Conservation (phyloP, 2,888 invertebrate species). For the Desoria tigrina region DNA sequence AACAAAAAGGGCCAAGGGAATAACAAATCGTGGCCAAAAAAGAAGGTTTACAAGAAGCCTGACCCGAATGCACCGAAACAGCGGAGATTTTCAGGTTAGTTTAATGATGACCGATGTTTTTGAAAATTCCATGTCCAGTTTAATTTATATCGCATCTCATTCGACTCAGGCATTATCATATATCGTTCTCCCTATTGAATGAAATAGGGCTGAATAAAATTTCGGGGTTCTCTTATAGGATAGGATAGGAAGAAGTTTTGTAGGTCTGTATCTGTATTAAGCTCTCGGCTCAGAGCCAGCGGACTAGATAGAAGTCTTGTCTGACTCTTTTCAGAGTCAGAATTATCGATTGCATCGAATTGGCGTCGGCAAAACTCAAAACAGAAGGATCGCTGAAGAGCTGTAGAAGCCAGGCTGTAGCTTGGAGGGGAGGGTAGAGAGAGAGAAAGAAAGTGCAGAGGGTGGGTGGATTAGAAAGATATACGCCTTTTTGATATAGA, state of each 20-base stretch:
- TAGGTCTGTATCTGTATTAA: too few relatives aligned
- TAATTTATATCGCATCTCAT: too few relatives aligned
- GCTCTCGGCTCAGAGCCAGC: too few relatives aligned
- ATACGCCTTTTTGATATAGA: not conserved
- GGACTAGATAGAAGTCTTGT: too few relatives aligned
- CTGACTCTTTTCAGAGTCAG: constrained; percentile 7
- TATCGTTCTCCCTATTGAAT: too few relatives aligned
- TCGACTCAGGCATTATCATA: too few relatives aligned
- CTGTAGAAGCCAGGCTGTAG: not conserved
- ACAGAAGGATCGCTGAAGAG: constrained; percentile 13
- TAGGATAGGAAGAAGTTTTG: too few relatives aligned
- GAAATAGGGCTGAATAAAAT: too few relatives aligned
- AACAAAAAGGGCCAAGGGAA: constrained; percentile 42
- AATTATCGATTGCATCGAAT: constrained; percentile 34
- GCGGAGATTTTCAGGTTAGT: constrained; percentile 53
- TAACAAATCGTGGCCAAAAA: constrained; percentile 54
- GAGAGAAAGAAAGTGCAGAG: not conserved
- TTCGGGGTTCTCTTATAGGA: too few relatives aligned
- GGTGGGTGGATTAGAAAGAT: constrained; percentile 8
- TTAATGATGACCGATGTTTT: not conserved
- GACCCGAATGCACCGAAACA: constrained; percentile 54
- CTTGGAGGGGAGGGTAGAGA: not conserved
- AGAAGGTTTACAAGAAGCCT: constrained; percentile 54
- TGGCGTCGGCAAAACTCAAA: constrained; percentile 34
- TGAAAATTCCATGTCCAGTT: not conserved